Base-by-base conservation (phyloP, 1,140 invertebrate species). In the Zaprionus vittiger region DNA sequence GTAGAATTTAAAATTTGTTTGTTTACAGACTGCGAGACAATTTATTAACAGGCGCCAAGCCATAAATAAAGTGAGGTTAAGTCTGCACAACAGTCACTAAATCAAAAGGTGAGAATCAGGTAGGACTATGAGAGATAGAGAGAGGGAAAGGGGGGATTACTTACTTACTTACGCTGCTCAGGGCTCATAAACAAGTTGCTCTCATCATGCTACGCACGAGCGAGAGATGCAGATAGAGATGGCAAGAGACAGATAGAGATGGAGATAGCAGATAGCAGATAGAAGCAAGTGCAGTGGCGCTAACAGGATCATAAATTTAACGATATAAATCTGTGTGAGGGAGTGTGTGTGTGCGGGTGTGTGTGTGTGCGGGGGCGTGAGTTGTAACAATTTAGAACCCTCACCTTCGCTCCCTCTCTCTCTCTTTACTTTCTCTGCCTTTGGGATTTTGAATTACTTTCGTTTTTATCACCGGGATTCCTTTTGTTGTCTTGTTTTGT, bases 291-390 rank as follows among this genome's bases (percentile, higher is more conserved):
- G 86, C 85, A 90, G 85, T 89, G 85, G 85, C 85, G 86, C 85
- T 89, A 89, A 91, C 85, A 89, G 85, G 86, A 89, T 77, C 86
- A 89, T 89, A 91, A 91, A 89, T 89, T 75, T 67, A 80, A 71
- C 70, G 77, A 91, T 91, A 91, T 89, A 82, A 91, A 91, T 91
- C 85, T 90, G 71, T 66, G 65, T 54, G 38, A 11, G 2, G 37
- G 41, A 26, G 34, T 37, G n/a, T 67, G 34, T 63, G 44, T 66
- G 62, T 70, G 65, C 49, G 26, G 1, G 26, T 6, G 26, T 63
- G 38, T 67, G 44, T 66, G 62, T 70, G 70, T 61, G 38, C 65
- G 79, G 57, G 76, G 62, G 79, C 71, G 75, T 80, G 75, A 74
- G 79, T 54, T 66, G 70, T 70, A 74, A 80, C 75, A 68, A 78